Evolutionary conservation across 2,888 invertebrate genomes (phyloP), one percentile per base, ranked within the genome.

Genomic region (Oligia latruncula): DNA sequence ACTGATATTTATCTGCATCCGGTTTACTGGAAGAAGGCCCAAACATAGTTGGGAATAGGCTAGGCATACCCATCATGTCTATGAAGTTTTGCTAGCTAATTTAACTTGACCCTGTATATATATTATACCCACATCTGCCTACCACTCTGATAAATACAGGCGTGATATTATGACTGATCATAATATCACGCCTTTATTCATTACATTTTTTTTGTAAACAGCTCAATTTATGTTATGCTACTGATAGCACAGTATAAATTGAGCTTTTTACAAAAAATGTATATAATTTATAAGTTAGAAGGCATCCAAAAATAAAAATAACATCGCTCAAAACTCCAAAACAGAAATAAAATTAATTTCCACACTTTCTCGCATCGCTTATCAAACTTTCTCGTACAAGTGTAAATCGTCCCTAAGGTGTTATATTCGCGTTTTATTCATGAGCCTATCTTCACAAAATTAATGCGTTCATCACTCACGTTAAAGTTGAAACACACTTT

Each of bases 401-500:
- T 86, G 82, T 83, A 83, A 87, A 83, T 71, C 71, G 74, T 78
- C 78, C 78, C 74, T 84, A 84, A 89, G 82, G 83, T 83, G 78
- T 77, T 85, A 91, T 88, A 89, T 90, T 85, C 81, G 78, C n/a
- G 74, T 86, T 91, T 90, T 91, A 91, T 92, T 91, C 90, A 92
- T 89, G 90, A 91, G 86, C 68, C 82, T 87, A 84, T 90, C 86
- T 80, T 70, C 67, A 55, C 85, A 77, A 82, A 86, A 91, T 89
- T 90, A 89, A 91, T 90, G 90, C 82, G 79, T 35, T 60, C 85
- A 81, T 91, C 87, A 88, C 83, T 91, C 91, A 90, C 82, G 87
- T 82, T 84, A 87, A 88, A 89, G 87, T 88, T 84, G 84, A 84
- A 81, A 83, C 77, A 86, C 86, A 88, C 82, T 91, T 88, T 89